Evolutionary conservation across 2,888 invertebrate genomes (phyloP), one percentile per base, ranked within the genome.

Genomic region (Orgyia antiqua): DNA sequence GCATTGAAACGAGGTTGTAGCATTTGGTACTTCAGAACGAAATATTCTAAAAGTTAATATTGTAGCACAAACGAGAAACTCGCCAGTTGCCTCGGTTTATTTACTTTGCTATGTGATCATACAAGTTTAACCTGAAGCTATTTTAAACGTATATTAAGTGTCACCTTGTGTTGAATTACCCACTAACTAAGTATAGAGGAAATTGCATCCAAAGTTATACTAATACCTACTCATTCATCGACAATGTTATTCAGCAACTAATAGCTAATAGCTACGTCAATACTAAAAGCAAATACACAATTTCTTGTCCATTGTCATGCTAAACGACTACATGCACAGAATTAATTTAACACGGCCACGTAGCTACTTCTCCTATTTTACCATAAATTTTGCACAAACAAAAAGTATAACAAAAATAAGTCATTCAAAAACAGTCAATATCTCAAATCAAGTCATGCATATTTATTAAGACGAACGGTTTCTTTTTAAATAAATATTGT

Each of bases 71-170:
- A 58, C 53, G 55, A 56, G 58, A 66, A 70, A 61, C 58, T 60
- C 61, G 65, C 57, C 58, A 45, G 40, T 51, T 49, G 61, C 42
- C 53, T 55, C 64, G 56, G 46, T 62, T 71, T 77, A 71, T 80
- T 79, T 66, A 61, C 58, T 73, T 69, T 70, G 71, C 68, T 72
- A 71, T 77, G 73, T 74, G 68, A 71, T 72, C 72, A 73, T 75
- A 67, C 72, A 77, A 78, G 59, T 78, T 80, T 77, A 76, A 77
- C 74, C 62, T 63, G 64, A 67, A 59, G 64, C 65, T 57, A 71
- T 73, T 73, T 70, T 68, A 6, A 4, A 55, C 63, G 63, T 63
- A 77, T 78, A 75, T 75, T 64, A 69, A 62, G 65, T 59, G 51
- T 49, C 51, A 51, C 51, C 56, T 57, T 58, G 48, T 58, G 58